Percentiles rank a stretch among this genome's conserved stretches.
These are phyloP conservation scores for Cherax quadricarinatus DNA, from an alignment of 1,140 invertebrate genomes.

Conservation along the genomic window DNA sequence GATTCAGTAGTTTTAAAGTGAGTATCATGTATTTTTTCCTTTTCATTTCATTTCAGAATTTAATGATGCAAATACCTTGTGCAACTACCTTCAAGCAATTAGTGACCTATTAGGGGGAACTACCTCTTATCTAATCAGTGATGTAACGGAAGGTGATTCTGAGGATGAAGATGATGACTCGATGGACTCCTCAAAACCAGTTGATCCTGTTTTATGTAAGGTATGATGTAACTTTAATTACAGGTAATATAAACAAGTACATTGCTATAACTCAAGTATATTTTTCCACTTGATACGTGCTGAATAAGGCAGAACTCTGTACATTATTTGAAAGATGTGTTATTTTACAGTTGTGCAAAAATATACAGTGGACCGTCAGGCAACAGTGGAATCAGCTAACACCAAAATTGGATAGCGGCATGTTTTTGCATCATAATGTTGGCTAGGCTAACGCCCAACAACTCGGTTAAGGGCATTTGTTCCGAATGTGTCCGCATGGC, in stretches of 20 bases:
- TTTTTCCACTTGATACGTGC: no score
- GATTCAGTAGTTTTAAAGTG: background rate
- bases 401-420: no score
- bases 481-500: no score
- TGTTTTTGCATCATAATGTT: no score
- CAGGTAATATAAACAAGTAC: background rate
- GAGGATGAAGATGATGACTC: constrained; percentile 51
- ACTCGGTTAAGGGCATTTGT: no score
- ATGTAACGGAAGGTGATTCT: constrained; percentile 51
- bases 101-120: constrained; percentile 50
- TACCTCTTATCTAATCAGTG: constrained; percentile 29
- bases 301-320: no score
- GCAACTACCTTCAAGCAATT: constrained; percentile 60
- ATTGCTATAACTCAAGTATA: no score
- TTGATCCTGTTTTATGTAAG: constrained; percentile 59
- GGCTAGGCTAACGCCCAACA: no score
- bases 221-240: background rate
- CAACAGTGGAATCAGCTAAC: no score
- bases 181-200: constrained; percentile 57
- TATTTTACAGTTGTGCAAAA: no score
- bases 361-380: no score
- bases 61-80: constrained; percentile 27
- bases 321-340: no score
- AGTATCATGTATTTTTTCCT: background rate
- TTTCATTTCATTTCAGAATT: constrained; percentile 47